A percentile compares a stretch with the other conserved stretches of the same genome.
phyloP scores from a whole-genome alignment of 1,140 invertebrate genomes.

The Nymphalis io region DNA sequence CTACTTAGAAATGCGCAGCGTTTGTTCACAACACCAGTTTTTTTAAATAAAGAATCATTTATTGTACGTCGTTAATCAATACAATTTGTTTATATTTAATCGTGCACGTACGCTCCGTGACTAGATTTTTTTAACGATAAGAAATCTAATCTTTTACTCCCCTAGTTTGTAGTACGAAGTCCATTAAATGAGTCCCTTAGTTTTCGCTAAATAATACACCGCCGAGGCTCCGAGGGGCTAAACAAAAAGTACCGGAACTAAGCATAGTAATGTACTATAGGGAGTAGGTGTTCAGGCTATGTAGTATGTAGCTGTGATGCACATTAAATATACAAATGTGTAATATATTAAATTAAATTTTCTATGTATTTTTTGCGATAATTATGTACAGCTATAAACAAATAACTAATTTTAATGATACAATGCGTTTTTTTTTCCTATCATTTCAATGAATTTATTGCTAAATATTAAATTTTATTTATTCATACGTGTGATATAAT shows the following conservation, averaged over 20 bases:
- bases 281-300: constrained; percentile 55
- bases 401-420: too few species aligned
- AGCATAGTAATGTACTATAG: constrained; percentile 62
- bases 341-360: neutral
- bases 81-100: constrained; percentile 55
- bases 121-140: constrained; percentile 71
- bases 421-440: too few species aligned
- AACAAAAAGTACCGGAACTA: constrained; percentile 76
- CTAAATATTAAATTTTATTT: too few species aligned
- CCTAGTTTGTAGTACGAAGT: constrained; percentile 61
- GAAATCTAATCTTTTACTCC: constrained; percentile 76
- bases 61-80: constrained; percentile 45
- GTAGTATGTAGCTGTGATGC: constrained; percentile 49
- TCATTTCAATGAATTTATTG: too few species aligned
- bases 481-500: too few species aligned
- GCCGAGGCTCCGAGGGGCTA: constrained; percentile 61
- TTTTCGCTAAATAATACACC: constrained; percentile 77
- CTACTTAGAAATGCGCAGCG: too few species aligned
- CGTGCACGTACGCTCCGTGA: constrained; percentile 41
- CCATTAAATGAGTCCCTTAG: constrained; percentile 72
- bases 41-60: neutral
- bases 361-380: too few species aligned
- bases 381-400: too few species aligned
- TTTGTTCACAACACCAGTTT: too few species aligned
- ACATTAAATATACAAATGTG: neutral